phyloP scores from a whole-genome alignment of 1,140 invertebrate genomes.

The Zaprionus tsacasi region DNA sequence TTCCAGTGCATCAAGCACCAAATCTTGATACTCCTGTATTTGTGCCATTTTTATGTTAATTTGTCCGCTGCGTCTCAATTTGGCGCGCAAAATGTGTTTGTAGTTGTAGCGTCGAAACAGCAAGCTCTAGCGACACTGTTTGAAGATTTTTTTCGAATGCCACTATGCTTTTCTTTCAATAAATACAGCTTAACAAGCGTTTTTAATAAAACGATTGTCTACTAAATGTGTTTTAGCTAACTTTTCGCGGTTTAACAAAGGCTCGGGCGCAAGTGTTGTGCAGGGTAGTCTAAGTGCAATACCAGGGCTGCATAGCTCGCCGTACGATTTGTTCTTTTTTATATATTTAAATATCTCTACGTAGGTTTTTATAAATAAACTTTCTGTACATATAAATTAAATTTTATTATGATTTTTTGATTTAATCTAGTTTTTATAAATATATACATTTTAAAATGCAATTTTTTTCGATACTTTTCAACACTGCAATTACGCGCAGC shows the following conservation, averaged over 20 bases:
- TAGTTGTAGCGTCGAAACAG: constrained; percentile 38
- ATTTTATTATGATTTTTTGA: constrained; percentile 2
- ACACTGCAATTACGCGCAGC: constrained; percentile 59
- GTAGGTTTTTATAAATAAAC: neutral
- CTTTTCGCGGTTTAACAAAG: constrained; percentile 76
- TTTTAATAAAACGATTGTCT: constrained; percentile 34
- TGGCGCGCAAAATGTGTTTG: constrained; percentile 65
- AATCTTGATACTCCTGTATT: constrained; percentile 85
- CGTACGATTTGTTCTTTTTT: neutral
- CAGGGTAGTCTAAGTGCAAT: constrained; percentile 15
- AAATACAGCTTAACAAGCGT: constrained; percentile 3
- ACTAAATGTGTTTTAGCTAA: constrained; percentile 34
- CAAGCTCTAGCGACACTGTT: constrained; percentile 32
- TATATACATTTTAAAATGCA: constrained; percentile 40
- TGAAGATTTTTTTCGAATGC: constrained; percentile 23
- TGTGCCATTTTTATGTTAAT: constrained; percentile 64
- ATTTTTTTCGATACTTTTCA: constrained; percentile 31
- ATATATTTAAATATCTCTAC: neutral
- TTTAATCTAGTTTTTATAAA: constrained; percentile 14
- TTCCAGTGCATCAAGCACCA: constrained; percentile 89
- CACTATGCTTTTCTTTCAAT: neutral
- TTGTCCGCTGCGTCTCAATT: constrained; percentile 29
- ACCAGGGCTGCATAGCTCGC: constrained; percentile 28
- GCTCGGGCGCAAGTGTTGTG: constrained; percentile 50
- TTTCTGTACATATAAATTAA: neutral